Conservation (phyloP, 2,113 vertebrate species). For the Oceanodroma tethys region DNA sequence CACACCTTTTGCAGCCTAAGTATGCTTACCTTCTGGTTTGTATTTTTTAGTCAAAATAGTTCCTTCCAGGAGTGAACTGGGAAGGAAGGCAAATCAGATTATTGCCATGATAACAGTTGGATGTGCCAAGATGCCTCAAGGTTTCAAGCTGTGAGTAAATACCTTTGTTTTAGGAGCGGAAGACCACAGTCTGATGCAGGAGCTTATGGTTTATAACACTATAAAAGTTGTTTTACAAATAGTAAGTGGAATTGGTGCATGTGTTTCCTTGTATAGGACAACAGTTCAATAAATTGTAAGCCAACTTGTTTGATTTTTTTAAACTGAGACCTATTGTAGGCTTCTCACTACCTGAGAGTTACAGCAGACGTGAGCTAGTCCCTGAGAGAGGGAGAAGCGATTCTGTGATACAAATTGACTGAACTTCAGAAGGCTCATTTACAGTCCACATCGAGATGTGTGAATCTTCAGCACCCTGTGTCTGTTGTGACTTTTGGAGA, state of each 20-base stretch:
- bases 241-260: not conserved
- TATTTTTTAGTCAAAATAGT: not conserved
- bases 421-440: not conserved
- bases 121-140: slow-evolving; percentile 56
- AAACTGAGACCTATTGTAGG: not conserved
- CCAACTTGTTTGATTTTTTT: not conserved
- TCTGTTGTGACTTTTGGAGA: not conserved
- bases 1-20: not conserved
- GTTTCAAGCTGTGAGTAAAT: slow-evolving; percentile 54
- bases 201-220: not conserved
- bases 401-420: not conserved
- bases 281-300: not conserved
- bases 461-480: not conserved
- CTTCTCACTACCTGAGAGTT: not conserved
- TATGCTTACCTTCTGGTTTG: not conserved
- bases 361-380: not conserved
- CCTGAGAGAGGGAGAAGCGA: not conserved
- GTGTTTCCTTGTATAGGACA: not conserved
- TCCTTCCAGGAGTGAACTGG: slow-evolving; percentile 53
- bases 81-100: slow-evolving; percentile 54
- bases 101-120: slow-evolving; percentile 24
- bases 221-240: not conserved
- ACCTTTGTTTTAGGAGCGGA: slow-evolving; percentile 25
- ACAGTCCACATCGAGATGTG: not conserved
- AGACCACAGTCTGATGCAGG: not conserved